Evolutionary conservation across 92 coral and sea anemone species (phyloP), one percentile per base, ranked within the genome.

Genomic region (Epizoanthus fatuus): DNA sequence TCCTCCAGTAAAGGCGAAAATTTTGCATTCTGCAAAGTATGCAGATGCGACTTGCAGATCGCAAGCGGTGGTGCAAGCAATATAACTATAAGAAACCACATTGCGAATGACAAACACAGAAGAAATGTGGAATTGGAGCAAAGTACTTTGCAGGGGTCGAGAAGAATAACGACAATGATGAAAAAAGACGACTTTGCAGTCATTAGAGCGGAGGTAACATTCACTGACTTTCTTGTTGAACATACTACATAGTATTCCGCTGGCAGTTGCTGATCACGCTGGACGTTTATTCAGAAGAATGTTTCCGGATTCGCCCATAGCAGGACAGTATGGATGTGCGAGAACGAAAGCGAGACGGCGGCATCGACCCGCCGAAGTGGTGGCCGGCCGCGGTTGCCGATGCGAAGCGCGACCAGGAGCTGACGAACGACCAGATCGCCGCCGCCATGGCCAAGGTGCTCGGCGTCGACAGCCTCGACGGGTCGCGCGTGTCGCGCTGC

Each of bases 171-270:
- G 7, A 4, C 64, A 17, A 17, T 59, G 7, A 17, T 59, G 22
- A 16, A 59, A 59, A 59, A 59, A 59, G 64, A 59, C 9, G 32
- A 59, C 64, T 16, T 17, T 59, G 3, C 64, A 59, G 29, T 59
- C 25, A 84, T 73, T 73, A 86, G 69, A 55, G 77, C 89, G 51
- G 89, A 68, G 25, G 89, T 86, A 83, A 12, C 69, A 51, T 86
- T 86, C 45, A 65, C 89, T 69, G 56, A 75, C 78, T 86, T 75
- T 68, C 76, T 86, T 12, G 69, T 84, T 59, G 88, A 84, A 17
- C 88, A 84, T 78, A 84, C 59, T 78, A 17, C 88, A 84, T 78
- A 84, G 71, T 78, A 72, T 73, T n/a, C 82, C 66, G 19, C 29
- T 84, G 63, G 59, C 65, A 69, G 83, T 64, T 47, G 62, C 88